Base-by-base conservation (phyloP, 1,140 invertebrate genomes). In the Danaus plexippus region DNA sequence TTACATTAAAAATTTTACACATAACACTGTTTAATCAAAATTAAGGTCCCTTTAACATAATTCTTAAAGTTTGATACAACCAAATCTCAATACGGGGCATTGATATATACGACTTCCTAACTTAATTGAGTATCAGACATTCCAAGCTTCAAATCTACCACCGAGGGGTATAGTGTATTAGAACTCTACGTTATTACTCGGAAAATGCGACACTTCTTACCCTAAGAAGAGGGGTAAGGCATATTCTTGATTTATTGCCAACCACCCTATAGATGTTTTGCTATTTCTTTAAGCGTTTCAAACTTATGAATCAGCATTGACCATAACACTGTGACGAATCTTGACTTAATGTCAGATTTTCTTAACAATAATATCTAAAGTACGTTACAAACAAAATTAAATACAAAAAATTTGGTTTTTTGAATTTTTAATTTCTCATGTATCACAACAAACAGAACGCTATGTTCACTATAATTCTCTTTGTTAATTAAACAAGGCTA, bases 181-280 rank as follows among this genome's bases (percentile, higher is more conserved):
- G 64, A 69, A 55, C 55, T 62, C 64, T 64, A 61, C 68, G 70
- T 76, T 80, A 83, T 83, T 78, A 78, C 66, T 80, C 73, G 80
- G 80, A 83, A 83, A 83, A 83, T 77, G 77, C 70, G 76, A 80
- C 76, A 79, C 77, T 80, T 78, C 77, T 78, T 79, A 79, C 75
- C 75, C 77, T 66, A 62, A 54, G 70, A 71, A 65, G 74, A 73
- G 75, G 69, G 69, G 59, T 83, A 83, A 79, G 80, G 80, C 77
- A 67, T 83, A 47, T 59, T 49, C 63, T 79, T 80, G 77, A 80
- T 83, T 83, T 80, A 80, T 81, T 76, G 61, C 69, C 18, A 69
- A 71, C 71, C 69, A 63, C 76, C 80, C 80, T 66, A 67, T 52
- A 70, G 60, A 66, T 64, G 68, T 75, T 83, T 83, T 83, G 80